Evolutionary conservation across 2,797 vertebrate genomes (phyloP), one percentile per base, ranked within the genome.

Genomic region (Chelidonichthys spinosus): DNA sequence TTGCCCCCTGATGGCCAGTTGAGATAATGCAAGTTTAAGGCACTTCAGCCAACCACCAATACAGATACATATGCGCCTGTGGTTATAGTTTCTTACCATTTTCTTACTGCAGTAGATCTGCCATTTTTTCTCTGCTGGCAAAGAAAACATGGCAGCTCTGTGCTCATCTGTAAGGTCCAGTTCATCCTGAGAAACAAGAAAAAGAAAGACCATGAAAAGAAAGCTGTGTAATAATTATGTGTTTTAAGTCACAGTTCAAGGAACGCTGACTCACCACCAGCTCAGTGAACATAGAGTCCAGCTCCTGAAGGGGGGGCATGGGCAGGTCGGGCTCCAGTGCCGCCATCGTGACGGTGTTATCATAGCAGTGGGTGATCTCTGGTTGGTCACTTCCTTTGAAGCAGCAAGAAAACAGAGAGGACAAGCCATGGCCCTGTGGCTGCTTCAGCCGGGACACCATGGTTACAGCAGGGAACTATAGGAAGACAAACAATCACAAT

Each of bases 81-180:
- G 13, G 11, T 56, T 1, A 1, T 2, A 11, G 7, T 63, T 37
- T 71, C 94, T 95, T 87, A 98, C 97, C 91, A 96, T 96, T 85
- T 97, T 98, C 92, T 97, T 98, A 90, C 96, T 97, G 82, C 97
- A 98, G 90, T 98, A 99, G 87, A 99, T 96, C 83, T 97, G 96
- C 97, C 97, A 99, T 89, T 99, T 99, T 85, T 98, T 99, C 92
- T 98, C 96, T 0, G 96, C 95, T 0, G 97, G 96, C 84, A 99
- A 94, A 11, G 96, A 96, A 66, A 99, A 98, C 97, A 99, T 98
- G 85, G 95, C 96, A 59, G 95, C 96, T 83, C 96, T 94, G 89
- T 98, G 95, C 84, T 98, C 96, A 81, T 96, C 97, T 0, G 95
- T 93, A 60, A 99, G 97, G 89, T 97, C 97, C 84, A 99, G 95